A percentile compares a stretch with the other conserved stretches of the same genome.
These are phyloP conservation scores for Agonopterix alstromeriana DNA, from an alignment of 2,888 invertebrate species.

Conservation along the genomic window DNA sequence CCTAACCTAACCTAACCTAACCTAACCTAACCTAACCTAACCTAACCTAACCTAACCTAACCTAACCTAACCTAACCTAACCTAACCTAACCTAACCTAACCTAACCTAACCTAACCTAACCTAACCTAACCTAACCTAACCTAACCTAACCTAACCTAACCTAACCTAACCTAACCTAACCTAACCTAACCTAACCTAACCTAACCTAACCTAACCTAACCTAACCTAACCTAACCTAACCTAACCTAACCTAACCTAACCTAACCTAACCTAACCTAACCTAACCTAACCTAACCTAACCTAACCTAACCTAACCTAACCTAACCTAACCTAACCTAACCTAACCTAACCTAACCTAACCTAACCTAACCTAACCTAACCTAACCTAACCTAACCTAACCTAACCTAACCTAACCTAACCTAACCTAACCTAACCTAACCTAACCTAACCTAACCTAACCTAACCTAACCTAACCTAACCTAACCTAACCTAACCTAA, in stretches of 20 bases:
- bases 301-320: constrained; percentile 10
- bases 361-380: constrained; percentile 7
- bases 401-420: constrained; percentile 10
- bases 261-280: constrained; percentile 13
- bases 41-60: background rate
- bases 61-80: background rate
- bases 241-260: constrained; percentile 13
- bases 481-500: constrained; percentile 11
- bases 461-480: constrained; percentile 9
- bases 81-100: background rate
- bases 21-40: no score
- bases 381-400: constrained; percentile 11
- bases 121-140: constrained; percentile 9
- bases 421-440: constrained; percentile 10
- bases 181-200: constrained; percentile 15
- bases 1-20: no score
- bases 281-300: constrained; percentile 9
- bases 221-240: constrained; percentile 8
- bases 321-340: constrained; percentile 10
- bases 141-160: constrained; percentile 1
- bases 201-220: constrained; percentile 15
- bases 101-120: background rate
- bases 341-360: constrained; percentile 9
- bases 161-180: constrained; percentile 2
- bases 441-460: constrained; percentile 11